These are phyloP conservation scores for Plebejus anna DNA, from an alignment of 2,888 invertebrate species.

Conservation along the genomic window DNA sequence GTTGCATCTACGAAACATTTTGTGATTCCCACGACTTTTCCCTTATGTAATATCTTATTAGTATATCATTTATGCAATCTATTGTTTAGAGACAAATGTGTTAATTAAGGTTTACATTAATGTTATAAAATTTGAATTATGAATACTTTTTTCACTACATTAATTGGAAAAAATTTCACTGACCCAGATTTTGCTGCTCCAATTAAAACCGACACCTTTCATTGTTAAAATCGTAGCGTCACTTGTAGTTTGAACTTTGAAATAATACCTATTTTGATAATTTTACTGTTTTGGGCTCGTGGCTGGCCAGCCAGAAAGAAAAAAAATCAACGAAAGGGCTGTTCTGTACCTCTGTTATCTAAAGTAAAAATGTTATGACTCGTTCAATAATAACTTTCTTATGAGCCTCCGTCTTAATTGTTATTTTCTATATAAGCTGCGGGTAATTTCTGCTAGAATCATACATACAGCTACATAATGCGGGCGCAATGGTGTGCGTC, in stretches of 20 bases:
- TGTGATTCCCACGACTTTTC: conserved; percentile 25
- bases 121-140: conserved; percentile 10
- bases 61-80: conserved; percentile 13
- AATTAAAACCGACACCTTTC: background rate
- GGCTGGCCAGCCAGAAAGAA: too few relatives aligned
- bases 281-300: background rate
- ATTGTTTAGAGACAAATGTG: conserved; percentile 22
- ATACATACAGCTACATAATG: conserved; percentile 14
- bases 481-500: conserved; percentile 58
- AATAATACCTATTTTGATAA: background rate
- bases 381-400: background rate
- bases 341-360: background rate
- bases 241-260: background rate
- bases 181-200: conserved; percentile 1
- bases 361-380: background rate
- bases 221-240: background rate
- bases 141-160: background rate
- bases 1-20: conserved; percentile 33
- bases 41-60: conserved; percentile 19
- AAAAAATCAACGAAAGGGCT: too few relatives aligned
- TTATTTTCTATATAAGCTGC: background rate
- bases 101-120: conserved; percentile 4
- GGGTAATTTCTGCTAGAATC: conserved; percentile 5
- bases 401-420: background rate
- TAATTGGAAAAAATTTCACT: conserved; percentile 18